Evolutionary conservation across 1,140 invertebrate genomes (phyloP), one percentile per base, ranked within the genome.

Genomic region (Diorhabda carinulata): DNA sequence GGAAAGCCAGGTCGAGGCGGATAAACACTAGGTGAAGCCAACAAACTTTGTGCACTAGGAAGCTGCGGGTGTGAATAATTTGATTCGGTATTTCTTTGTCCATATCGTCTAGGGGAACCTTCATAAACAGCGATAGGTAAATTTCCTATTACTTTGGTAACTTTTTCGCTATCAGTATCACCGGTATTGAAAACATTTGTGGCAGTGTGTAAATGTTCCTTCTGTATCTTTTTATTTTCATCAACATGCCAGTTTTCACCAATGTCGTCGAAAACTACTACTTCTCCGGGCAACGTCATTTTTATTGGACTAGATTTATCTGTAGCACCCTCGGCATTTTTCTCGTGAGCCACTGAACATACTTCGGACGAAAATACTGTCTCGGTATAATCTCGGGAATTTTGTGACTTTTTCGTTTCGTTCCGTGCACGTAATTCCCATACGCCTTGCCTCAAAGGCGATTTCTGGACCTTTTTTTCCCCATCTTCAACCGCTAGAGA

Each of bases 91-190:
- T 81, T 78, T 57, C 82, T 74, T 47, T 79, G 82, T 8, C 93
- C 94, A 80, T 96, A 96, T 71, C 94, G 86, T 72, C 93, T 85
- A 3, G 94, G 95, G 52, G 94, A 96, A 40, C 93, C 94, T 72
- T 95, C 94, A 81, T 97, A 97, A 74, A 96, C 92, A 47, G 92
- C 92, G 75, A 95, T 95, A 8, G 92, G 92, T 72, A 95, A 82
- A 82, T 90, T 92, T 41, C 94, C 94, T 79, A 96, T 96, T 62
- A 95, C 88, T 73, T 92, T 87, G 60, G 90, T 86, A 6, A 91
- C 88, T 83, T 90, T 88, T 60, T 82, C 82, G 61, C 84, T 83
- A 72, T 87, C 86, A 41, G 71, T 72, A 59, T 78, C 76, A 60
- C 69, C 70, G 9, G 69, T 61, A 61, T 76, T 76, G 68, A 74